phyloP scores from a whole-genome alignment of 2,888 invertebrate species.

The Camponotus fellah region DNA sequence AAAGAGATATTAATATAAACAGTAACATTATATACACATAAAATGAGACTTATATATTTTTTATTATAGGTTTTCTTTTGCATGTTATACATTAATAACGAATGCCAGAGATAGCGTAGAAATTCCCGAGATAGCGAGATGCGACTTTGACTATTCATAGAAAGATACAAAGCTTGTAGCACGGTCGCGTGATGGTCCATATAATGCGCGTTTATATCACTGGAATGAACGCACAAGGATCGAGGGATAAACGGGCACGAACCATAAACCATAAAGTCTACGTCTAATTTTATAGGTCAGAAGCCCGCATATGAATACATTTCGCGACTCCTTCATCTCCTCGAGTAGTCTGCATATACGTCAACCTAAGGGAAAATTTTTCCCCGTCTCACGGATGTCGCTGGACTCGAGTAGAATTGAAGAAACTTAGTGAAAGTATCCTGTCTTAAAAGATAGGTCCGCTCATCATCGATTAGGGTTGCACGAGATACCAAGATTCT shows the following conservation, averaged over 20 bases:
- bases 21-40: neutral
- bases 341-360: neutral
- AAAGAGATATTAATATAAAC: neutral
- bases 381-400: no score
- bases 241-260: neutral
- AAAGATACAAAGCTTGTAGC: neutral
- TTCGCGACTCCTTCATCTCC: neutral
- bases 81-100: neutral
- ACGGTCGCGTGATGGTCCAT: slow-evolving; percentile 11
- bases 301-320: neutral
- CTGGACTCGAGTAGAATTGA: neutral
- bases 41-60: neutral
- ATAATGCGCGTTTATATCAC: slow-evolving; percentile 14
- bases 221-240: neutral
- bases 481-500: no score
- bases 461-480: neutral
- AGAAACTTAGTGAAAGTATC: neutral
- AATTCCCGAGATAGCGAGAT: neutral
- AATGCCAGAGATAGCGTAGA: neutral
- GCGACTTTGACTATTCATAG: neutral
- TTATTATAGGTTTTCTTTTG: neutral
- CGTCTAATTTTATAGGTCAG: neutral
- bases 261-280: neutral
- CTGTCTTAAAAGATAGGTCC: neutral
- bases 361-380: neutral